Percentiles rank a stretch among this genome's conserved stretches.
Conservation (phyloP, 2,888 invertebrate genomes). For the Oxytorus armatus region DNA sequence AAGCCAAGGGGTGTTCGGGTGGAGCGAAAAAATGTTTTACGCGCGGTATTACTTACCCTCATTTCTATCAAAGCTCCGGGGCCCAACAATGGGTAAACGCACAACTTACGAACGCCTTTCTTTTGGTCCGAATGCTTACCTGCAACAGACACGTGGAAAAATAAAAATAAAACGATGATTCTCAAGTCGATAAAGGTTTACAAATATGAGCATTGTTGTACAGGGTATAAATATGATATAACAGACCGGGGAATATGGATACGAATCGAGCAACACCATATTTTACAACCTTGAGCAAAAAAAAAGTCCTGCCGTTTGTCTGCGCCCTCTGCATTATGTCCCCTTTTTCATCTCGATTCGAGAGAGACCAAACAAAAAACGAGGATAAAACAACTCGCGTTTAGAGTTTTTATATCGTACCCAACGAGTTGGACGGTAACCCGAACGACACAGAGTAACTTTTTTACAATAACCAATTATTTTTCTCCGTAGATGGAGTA, state of each 20-base stretch:
- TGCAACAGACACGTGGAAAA: conserved; percentile 61
- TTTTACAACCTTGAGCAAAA: background rate
- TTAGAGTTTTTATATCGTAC: conserved; percentile 11
- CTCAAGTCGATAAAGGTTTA: conserved; percentile 42
- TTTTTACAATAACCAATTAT: conserved; percentile 44
- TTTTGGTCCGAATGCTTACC: conserved; percentile 57
- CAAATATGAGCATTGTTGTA: conserved; percentile 33
- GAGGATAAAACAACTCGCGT: conserved; percentile 19
- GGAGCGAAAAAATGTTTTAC: background rate
- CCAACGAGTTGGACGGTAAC: background rate
- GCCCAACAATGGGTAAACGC: background rate
- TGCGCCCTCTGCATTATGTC: background rate
- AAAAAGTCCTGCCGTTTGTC: conserved; percentile 17
- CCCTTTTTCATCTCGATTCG: conserved; percentile 19
- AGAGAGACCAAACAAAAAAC: conserved; percentile 12
- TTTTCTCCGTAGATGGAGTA: conserved; percentile 18
- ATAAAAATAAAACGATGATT: conserved; percentile 39
- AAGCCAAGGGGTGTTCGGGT: background rate
- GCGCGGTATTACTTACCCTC: conserved; percentile 37
- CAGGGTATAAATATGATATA: background rate
- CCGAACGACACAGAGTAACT: conserved; percentile 28
- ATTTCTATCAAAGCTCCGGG: conserved; percentile 2
- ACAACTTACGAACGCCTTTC: conserved; percentile 18
- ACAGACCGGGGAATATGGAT: conserved; percentile 10
- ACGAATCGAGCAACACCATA: conserved; percentile 12